Evolutionary conservation across 2,797 vertebrate genomes (phyloP).

Genomic region (Philypnodon macrostomus): DNA sequence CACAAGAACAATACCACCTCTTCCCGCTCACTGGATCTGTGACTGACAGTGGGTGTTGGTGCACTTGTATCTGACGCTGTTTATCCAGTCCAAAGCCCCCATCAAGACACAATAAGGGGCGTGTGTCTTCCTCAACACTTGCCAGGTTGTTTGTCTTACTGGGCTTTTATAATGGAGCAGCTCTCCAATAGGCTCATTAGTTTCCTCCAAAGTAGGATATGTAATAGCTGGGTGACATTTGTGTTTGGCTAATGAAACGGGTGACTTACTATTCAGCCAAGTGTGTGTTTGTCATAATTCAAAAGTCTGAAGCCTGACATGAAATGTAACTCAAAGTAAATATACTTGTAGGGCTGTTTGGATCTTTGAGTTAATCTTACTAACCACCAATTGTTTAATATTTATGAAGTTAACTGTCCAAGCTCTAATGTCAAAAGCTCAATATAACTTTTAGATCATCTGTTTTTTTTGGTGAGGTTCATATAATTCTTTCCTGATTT

Average conservation of each 20-base stretch:
- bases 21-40: conserved; percentile 73
- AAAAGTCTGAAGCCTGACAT: too few relatives aligned
- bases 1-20: conserved; percentile 78
- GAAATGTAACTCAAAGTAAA: too few relatives aligned
- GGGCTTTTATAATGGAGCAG: conserved; percentile 80
- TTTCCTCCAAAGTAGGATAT: conserved; percentile 74
- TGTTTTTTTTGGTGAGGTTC: too few relatives aligned
- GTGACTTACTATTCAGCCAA: conserved; percentile 18
- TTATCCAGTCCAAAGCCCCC: conserved; percentile 75
- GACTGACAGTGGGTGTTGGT: conserved; percentile 82
- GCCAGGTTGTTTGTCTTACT: conserved; percentile 84
- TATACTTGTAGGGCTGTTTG: too few relatives aligned
- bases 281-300: too few relatives aligned
- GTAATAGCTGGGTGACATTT: conserved; percentile 33
- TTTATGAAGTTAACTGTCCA: too few relatives aligned
- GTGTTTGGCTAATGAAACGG: conserved; percentile 47
- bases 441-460: too few relatives aligned
- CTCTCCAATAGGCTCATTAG: conserved; percentile 72
- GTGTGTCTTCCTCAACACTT: conserved; percentile 80
- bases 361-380: too few relatives aligned
- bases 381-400: too few relatives aligned
- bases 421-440: too few relatives aligned
- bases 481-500: too few relatives aligned
- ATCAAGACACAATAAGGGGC: conserved; percentile 84
- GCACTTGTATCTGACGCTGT: conserved; percentile 78